Evolutionary conservation across 2,113 vertebrate species (phyloP).

Genomic region (Podilymbus podiceps): DNA sequence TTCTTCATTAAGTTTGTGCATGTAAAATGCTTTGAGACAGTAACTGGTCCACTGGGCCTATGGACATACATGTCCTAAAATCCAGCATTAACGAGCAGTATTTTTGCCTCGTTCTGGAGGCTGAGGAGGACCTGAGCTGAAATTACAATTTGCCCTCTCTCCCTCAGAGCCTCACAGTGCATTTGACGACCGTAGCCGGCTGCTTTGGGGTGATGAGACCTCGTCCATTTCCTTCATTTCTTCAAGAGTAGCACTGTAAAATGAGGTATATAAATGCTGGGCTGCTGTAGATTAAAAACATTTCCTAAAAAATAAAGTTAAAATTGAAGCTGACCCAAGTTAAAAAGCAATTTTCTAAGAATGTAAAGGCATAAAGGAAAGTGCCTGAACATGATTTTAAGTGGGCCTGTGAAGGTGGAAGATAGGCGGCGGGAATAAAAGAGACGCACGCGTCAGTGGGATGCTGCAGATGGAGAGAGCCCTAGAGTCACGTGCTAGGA

Average conservation of each 20-base stretch:
- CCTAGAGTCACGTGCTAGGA: constrained; percentile 31
- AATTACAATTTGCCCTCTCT: not conserved
- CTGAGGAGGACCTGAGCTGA: not conserved
- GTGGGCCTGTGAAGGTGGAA: constrained; percentile 20
- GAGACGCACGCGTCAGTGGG: not conserved
- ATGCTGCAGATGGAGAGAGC: constrained; percentile 30
- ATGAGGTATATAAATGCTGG: constrained; percentile 30
- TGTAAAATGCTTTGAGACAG: not conserved
- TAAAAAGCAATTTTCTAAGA: constrained; percentile 69
- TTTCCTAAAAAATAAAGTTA: constrained; percentile 59
- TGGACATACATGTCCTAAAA: fast-evolving
- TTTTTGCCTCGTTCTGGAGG: not conserved
- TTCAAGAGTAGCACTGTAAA: not conserved
- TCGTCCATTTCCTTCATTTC: constrained; percentile 15
- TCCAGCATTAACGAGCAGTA: not conserved
- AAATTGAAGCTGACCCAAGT: constrained; percentile 65
- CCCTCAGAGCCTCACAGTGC: not conserved
- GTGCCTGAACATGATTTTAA: constrained; percentile 59
- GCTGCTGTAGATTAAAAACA: constrained; percentile 44
- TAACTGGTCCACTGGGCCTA: not conserved
- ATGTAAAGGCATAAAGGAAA: constrained; percentile 59
- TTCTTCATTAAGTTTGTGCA: not conserved
- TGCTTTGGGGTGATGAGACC: not conserved
- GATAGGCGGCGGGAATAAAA: constrained; percentile 30
- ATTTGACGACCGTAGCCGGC: fast-evolving